phyloP scores from a whole-genome alignment of 2,113 vertebrate genomes.

The Triplophysa dalaica region DNA sequence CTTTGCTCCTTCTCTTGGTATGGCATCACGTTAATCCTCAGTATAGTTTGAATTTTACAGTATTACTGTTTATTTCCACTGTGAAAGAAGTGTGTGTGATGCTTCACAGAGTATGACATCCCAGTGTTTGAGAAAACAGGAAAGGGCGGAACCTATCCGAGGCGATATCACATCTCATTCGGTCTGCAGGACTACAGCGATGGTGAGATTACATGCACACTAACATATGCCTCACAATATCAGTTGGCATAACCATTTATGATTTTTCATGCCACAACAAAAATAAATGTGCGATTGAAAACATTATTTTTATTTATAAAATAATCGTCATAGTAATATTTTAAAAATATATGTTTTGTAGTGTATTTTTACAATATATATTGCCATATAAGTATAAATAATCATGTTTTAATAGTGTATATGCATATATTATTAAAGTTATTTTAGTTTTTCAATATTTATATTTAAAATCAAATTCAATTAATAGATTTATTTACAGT shows the following conservation, averaged over 20 bases:
- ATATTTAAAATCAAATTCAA: no score
- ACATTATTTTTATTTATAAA: no score
- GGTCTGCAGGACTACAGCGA: slow-evolving; percentile 94
- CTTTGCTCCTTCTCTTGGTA: background rate
- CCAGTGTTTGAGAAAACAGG: slow-evolving; percentile 96
- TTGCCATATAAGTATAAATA: no score
- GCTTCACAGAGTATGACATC: slow-evolving; percentile 86
- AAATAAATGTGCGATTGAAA: background rate
- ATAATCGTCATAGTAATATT: no score
- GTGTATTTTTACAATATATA: no score
- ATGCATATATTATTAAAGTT: no score
- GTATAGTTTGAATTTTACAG: background rate
- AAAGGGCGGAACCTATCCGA: slow-evolving; percentile 96
- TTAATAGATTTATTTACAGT: no score
- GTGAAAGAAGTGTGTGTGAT: background rate
- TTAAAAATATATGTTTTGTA: no score
- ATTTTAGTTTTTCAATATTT: no score
- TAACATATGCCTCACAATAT: background rate
- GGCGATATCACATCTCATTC: slow-evolving; percentile 90
- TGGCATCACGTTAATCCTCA: background rate
- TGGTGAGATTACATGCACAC: slow-evolving; percentile 71
- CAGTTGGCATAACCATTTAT: no score
- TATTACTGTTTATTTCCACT: background rate
- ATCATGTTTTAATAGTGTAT: no score
- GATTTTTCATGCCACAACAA: no score